phyloP scores from a whole-genome alignment of 2,797 vertebrate genomes.

The Chelonia mydas region DNA sequence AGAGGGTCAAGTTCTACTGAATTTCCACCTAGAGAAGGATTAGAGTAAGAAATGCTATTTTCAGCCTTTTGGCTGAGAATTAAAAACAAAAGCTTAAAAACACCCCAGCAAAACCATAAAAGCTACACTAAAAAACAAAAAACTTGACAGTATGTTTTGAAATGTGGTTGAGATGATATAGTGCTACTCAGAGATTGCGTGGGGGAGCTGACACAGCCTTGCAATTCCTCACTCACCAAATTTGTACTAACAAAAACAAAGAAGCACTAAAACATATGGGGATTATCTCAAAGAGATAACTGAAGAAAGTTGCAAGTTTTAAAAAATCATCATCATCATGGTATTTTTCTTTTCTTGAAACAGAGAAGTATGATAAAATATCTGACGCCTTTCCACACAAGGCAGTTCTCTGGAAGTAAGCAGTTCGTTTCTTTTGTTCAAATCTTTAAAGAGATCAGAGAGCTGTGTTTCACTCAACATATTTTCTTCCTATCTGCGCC shows the following conservation, averaged over 20 bases:
- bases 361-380: slow-evolving; percentile 11
- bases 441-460: background rate
- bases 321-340: slow-evolving; percentile 35
- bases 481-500: background rate
- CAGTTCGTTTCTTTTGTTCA: background rate
- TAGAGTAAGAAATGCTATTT: fast-evolving
- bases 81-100: background rate
- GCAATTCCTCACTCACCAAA: slow-evolving; percentile 36
- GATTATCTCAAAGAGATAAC: slow-evolving; percentile 61
- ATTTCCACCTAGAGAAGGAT: background rate
- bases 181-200: background rate
- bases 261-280: slow-evolving; percentile 67
- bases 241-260: slow-evolving; percentile 63
- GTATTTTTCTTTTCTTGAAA: slow-evolving; percentile 42
- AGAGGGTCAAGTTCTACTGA: background rate
- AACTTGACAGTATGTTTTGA: background rate
- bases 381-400: background rate
- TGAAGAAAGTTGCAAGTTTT: slow-evolving; percentile 54
- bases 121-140: background rate
- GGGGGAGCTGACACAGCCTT: slow-evolving; percentile 15
- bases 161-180: background rate
- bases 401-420: slow-evolving; percentile 6
- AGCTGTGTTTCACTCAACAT: background rate
- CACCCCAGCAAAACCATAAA: background rate
- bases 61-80: background rate